Evolutionary conservation across 2,797 vertebrate genomes (phyloP).

Genomic region (Vireo griseus): DNA sequence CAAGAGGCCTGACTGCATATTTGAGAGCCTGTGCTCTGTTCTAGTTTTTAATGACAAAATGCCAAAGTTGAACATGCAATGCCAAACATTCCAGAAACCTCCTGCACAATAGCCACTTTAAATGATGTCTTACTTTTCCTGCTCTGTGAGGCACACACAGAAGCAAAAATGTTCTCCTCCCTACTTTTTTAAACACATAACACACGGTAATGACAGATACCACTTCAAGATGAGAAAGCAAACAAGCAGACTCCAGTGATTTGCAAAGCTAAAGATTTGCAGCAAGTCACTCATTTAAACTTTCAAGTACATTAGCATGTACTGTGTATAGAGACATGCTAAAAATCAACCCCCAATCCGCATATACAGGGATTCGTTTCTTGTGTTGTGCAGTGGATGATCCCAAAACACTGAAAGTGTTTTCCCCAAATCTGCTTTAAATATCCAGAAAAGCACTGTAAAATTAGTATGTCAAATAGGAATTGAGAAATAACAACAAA

Average conservation of each 20-base stretch:
- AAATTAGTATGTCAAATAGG: neutral
- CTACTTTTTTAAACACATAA: neutral
- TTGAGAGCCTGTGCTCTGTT: slow-evolving; percentile 1
- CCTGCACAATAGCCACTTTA: slow-evolving; percentile 1
- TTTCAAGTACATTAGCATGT: neutral
- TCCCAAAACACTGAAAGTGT: neutral
- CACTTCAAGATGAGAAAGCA: neutral
- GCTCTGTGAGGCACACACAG: neutral
- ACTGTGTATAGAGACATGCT: neutral
- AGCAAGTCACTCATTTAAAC: neutral
- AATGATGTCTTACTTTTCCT: slow-evolving; percentile 36
- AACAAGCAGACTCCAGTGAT: neutral
- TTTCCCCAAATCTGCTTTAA: neutral
- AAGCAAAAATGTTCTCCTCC: neutral
- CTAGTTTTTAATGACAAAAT: slow-evolving; percentile 41
- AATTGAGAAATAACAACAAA: neutral
- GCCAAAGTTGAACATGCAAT: slow-evolving; percentile 17
- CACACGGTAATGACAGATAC: neutral
- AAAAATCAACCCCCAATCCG: neutral
- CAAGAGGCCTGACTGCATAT: neutral
- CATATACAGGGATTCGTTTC: neutral
- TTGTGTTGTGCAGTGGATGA: neutral
- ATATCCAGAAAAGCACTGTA: neutral
- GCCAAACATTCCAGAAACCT: slow-evolving; percentile 49
- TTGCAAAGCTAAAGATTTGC: neutral